Percentiles rank a stretch among this genome's conserved stretches.
phyloP scores from a whole-genome alignment of 2,888 invertebrate genomes.

The Agrotis segetum region DNA sequence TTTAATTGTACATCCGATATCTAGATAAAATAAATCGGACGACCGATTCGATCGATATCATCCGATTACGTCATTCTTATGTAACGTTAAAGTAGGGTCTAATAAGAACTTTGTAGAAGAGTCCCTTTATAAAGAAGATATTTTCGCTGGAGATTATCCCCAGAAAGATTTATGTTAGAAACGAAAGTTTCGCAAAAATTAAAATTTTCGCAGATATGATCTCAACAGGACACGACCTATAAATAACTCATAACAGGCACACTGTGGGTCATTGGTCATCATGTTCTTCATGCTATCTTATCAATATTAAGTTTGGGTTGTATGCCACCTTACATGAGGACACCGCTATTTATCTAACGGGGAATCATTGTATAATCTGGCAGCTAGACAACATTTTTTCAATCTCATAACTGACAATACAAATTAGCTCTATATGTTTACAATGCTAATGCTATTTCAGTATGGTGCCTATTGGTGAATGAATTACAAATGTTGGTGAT shows the following conservation, averaged over 20 bases:
- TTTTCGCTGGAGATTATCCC: background rate
- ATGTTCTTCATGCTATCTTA: background rate
- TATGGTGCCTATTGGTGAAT: conserved; percentile 16
- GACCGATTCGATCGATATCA: too few species aligned
- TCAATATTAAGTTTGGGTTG: background rate
- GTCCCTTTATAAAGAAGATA: background rate
- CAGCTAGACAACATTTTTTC: conserved; percentile 23
- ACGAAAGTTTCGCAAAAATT: background rate
- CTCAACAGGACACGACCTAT: background rate
- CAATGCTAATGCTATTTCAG: conserved; percentile 29
- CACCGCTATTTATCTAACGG: background rate
- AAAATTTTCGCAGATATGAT: background rate
- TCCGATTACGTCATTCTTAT: background rate
- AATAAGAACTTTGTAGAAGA: background rate
- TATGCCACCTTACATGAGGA: background rate
- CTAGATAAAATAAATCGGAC: background rate
- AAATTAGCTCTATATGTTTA: conserved; percentile 29
- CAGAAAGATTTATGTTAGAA: background rate
- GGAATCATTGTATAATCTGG: background rate
- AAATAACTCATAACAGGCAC: background rate
- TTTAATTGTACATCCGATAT: background rate
- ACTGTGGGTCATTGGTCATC: too few species aligned
- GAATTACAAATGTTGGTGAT: conserved; percentile 24
- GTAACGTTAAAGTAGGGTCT: too few species aligned
- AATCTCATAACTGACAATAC: conserved; percentile 11